Percentiles rank a stretch among this genome's conserved stretches.
Evolutionary conservation across 2,888 invertebrate genomes (phyloP).

Genomic region (Drosophila glabriapex): DNA sequence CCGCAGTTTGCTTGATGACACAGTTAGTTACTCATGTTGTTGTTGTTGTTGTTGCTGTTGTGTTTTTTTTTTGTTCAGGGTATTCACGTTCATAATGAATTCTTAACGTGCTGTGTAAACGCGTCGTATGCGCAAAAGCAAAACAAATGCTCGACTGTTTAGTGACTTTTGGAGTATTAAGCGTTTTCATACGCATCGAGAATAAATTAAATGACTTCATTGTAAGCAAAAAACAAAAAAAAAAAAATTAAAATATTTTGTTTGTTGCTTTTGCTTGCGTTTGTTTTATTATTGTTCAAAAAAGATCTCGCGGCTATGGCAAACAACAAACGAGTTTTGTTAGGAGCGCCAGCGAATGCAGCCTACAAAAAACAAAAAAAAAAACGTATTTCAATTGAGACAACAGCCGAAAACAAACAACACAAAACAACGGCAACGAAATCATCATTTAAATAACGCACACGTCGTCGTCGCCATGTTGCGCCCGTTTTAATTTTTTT

Average conservation of each 20-base stretch:
- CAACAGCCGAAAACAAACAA: slow-evolving; percentile 36
- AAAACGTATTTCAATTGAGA: slow-evolving; percentile 72
- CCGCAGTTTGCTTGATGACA: slow-evolving; percentile 20
- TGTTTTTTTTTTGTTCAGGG: slow-evolving; percentile 35
- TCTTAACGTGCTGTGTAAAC: slow-evolving; percentile 51
- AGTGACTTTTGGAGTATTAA: slow-evolving; percentile 40
- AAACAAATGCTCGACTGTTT: slow-evolving; percentile 25
- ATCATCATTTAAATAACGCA: slow-evolving; percentile 80
- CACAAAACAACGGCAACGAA: slow-evolving; percentile 47
- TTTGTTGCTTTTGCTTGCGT: slow-evolving; percentile 28
- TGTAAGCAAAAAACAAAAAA: slow-evolving; percentile 9
- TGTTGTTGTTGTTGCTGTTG: slow-evolving; percentile 1
- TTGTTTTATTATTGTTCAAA: slow-evolving; percentile 32
- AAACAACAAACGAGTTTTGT: slow-evolving; percentile 56
- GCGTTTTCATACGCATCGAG: slow-evolving; percentile 65
- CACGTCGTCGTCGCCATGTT: slow-evolving; percentile 71
- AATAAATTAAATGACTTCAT: slow-evolving; percentile 68
- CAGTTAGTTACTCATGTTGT: slow-evolving; percentile 26
- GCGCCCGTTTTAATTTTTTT: slow-evolving; percentile 58
- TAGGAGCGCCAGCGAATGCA: slow-evolving; percentile 56
- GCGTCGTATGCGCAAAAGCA: slow-evolving; percentile 58
- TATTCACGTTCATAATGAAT: slow-evolving; percentile 50
- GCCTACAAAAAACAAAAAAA: slow-evolving; percentile 49
- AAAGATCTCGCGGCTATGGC: slow-evolving; percentile 27
- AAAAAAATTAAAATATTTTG: slow-evolving; percentile 15